These are phyloP conservation scores for Lophura swinhoii DNA, from an alignment of 2,797 vertebrate genomes.

Conservation along the genomic window DNA sequence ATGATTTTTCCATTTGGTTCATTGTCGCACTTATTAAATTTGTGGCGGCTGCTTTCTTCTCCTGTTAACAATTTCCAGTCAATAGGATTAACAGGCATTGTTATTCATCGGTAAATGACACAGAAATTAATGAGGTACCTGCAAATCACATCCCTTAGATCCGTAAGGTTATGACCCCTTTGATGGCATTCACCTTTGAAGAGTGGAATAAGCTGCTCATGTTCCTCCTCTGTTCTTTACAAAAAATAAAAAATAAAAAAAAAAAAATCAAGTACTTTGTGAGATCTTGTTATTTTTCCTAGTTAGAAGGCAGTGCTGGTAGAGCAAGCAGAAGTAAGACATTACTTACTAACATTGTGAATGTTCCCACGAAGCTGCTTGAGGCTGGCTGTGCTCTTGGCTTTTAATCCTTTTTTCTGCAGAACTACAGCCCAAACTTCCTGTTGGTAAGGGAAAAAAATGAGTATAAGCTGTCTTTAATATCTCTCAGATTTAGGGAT, in stretches of 20 bases:
- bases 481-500: not conserved
- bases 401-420: not conserved
- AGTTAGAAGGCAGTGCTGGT: not conserved
- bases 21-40: conserved; percentile 44
- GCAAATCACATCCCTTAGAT: not conserved
- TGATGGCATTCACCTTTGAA: not conserved
- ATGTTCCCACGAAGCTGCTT: not conserved
- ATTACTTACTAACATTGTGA: fast-evolving
- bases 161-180: not conserved
- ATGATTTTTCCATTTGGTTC: not conserved
- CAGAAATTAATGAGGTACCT: conserved; percentile 18
- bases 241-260: not conserved
- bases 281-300: not conserved
- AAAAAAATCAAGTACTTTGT: not conserved
- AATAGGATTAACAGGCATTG: conserved; percentile 45
- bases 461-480: not conserved
- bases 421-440: not conserved
- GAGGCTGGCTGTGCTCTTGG: not conserved
- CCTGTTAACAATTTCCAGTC: conserved; percentile 28
- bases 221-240: not conserved
- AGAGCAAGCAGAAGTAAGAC: not conserved
- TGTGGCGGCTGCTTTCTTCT: not conserved
- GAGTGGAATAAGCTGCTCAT: not conserved
- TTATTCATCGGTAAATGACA: conserved; percentile 32
- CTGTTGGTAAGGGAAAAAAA: not conserved